Conservation (phyloP, 2,888 invertebrate species). For the Drosophila percnosoma region DNA sequence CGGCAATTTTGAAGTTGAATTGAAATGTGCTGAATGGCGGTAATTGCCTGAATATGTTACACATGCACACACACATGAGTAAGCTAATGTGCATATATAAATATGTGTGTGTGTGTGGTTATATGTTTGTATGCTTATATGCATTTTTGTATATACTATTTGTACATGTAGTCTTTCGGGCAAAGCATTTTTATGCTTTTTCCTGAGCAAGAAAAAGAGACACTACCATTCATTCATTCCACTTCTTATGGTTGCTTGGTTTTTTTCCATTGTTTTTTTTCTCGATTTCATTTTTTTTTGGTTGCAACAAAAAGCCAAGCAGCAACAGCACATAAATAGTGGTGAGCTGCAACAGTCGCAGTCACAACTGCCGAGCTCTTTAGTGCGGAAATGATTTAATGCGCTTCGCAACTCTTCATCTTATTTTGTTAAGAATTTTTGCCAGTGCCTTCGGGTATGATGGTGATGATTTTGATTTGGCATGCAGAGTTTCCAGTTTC, state of each 20-base stretch:
- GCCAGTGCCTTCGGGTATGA: conserved; percentile 28
- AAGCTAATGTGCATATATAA: conserved; percentile 50
- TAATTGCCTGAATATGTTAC: conserved; percentile 79
- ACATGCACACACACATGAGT: conserved; percentile 72
- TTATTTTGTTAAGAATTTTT: conserved; percentile 76
- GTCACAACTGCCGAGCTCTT: conserved; percentile 59
- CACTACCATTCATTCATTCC: conserved; percentile 62
- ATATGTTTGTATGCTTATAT: conserved; percentile 7
- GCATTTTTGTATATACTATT: conserved; percentile 17
- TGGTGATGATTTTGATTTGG: conserved; percentile 66
- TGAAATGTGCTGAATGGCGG: conserved; percentile 79
- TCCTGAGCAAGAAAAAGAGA: conserved; percentile 53
- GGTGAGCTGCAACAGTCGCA: conserved; percentile 67
- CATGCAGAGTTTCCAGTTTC: conserved; percentile 42
- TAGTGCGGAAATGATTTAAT: conserved; percentile 81
- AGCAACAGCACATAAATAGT: conserved; percentile 62
- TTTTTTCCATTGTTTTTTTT: neutral
- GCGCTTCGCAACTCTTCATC: conserved; percentile 78
- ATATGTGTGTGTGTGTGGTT: neutral
- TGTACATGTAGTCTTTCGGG: conserved; percentile 41
- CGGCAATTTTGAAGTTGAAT: conserved; percentile 77
- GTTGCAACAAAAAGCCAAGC: conserved; percentile 39
- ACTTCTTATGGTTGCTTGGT: conserved; percentile 23
- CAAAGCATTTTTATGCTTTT: conserved; percentile 71
- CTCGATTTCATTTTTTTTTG: neutral